A percentile compares a stretch with the other conserved stretches of the same genome.
phyloP scores from a whole-genome alignment of 2,888 invertebrate species.

The Volucella zonaria region DNA sequence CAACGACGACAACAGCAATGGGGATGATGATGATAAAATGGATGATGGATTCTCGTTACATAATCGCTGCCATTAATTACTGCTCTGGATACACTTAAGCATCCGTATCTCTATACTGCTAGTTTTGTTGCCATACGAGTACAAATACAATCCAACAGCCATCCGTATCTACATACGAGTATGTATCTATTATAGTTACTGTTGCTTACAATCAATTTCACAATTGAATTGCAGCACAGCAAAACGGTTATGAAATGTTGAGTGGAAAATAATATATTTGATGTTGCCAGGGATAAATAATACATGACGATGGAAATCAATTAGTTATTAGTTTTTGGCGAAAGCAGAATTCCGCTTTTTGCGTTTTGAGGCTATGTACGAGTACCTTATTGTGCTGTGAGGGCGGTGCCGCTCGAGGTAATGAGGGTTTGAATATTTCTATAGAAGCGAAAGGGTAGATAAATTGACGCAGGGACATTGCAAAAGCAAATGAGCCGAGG shows the following conservation, averaged over 20 bases:
- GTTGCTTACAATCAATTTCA: constrained; percentile 57
- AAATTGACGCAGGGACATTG: not conserved
- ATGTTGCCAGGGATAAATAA: constrained; percentile 67
- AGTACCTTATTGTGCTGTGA: not conserved
- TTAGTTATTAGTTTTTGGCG: constrained; percentile 69
- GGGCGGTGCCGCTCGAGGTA: not conserved
- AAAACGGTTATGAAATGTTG: constrained; percentile 41
- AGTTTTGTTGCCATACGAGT: no score
- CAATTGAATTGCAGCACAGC: constrained; percentile 54
- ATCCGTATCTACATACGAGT: not conserved
- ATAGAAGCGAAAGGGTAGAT: not conserved
- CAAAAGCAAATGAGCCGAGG: not conserved
- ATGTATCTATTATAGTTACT: not conserved
- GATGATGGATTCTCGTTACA: constrained; percentile 69
- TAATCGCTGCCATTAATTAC: constrained; percentile 71
- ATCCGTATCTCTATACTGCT: no score
- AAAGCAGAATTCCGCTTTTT: constrained; percentile 10
- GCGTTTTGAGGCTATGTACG: not conserved
- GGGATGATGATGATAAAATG: constrained; percentile 58
- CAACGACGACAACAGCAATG: constrained; percentile 42
- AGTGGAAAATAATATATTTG: constrained; percentile 61
- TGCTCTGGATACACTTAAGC: constrained; percentile 29
- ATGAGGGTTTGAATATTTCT: not conserved
- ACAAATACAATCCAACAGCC: no score
- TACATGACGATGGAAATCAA: constrained; percentile 70